phyloP scores from a whole-genome alignment of 2,888 invertebrate species.

The Epicampocera succincta region DNA sequence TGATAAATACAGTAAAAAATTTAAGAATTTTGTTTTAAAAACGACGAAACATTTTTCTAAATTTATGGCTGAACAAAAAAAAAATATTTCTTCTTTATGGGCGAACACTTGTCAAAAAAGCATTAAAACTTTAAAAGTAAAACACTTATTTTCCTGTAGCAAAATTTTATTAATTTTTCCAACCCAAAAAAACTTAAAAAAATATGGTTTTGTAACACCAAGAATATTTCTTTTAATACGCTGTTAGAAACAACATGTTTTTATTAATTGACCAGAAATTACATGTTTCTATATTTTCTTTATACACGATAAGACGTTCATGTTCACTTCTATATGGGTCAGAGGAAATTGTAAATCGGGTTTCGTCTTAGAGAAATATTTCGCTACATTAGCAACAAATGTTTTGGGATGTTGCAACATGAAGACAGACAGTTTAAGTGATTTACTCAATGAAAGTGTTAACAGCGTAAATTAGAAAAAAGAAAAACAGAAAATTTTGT shows the following conservation, averaged over 20 bases:
- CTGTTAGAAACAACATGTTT: constrained; percentile 27
- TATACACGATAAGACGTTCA: background rate
- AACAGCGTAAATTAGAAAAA: too few relatives aligned
- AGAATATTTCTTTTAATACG: background rate
- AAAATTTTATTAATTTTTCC: background rate
- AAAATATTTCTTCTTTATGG: background rate
- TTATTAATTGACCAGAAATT: constrained; percentile 40
- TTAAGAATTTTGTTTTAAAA: background rate
- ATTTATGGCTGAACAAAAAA: background rate
- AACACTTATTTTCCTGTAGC: background rate
- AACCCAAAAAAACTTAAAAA: constrained; percentile 15
- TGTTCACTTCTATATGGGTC: background rate
- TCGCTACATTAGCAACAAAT: background rate
- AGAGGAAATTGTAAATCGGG: constrained; percentile 27
- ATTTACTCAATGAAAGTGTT: too few relatives aligned
- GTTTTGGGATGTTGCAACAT: too few relatives aligned
- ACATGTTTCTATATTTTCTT: background rate
- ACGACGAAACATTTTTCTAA: background rate
- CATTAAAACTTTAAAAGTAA: background rate
- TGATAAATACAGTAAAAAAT: background rate
- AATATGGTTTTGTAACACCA: constrained; percentile 2
- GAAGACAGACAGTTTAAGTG: too few relatives aligned
- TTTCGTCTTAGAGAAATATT: background rate
- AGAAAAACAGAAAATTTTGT: too few relatives aligned
- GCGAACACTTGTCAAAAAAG: constrained; percentile 13